Evolutionary conservation across 2,888 invertebrate species (phyloP), one percentile per base, ranked within the genome.

Genomic region (Abrostola triplasia): DNA sequence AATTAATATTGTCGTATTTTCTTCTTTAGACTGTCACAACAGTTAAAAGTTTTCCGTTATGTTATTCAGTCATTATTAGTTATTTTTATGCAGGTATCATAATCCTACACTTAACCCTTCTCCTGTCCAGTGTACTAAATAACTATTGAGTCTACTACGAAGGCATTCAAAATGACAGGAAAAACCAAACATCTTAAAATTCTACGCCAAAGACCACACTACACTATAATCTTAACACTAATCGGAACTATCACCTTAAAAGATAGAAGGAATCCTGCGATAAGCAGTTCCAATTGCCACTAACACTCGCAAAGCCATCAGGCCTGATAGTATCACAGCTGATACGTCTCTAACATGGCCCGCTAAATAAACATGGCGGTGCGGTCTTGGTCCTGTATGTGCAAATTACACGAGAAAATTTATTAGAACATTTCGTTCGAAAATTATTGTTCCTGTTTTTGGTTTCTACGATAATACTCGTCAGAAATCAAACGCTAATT

Each of bases 331-430:
- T 68, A 70, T 73, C 73, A 12, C 13, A 60, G 61, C 48, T 50
- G 44, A 47, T 47, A 9, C 0, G 24, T 49, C 77, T 77, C 50
- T 79, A 64, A 65, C 79, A 86, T 85, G 69, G 9, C 66, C 82
- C 80, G 67, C 44, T 40, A 61, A 76, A 83, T 81, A 85, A 86
- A 88, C 80, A 86, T 83, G 83, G 83, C 79, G 77, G 75, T 81
- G 89, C 75, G 89, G 90, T 86, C 82, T 82, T 68, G 80, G 84
- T 85, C 84, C 83, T 87, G 88, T 86, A 88, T 87, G 89, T 87
- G 88, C 86, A 91, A 90, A 91, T 91, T 89, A 90, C 88, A 83
- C 76, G 75, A 76, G 79, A 72, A 79, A 88, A 90, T 90, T 89
- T 89, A 89, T 90, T 87, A 86, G 85, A 85, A 84, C 86, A 83